phyloP scores from a whole-genome alignment of 2,888 invertebrate genomes.

The Portevinia maculata region DNA sequence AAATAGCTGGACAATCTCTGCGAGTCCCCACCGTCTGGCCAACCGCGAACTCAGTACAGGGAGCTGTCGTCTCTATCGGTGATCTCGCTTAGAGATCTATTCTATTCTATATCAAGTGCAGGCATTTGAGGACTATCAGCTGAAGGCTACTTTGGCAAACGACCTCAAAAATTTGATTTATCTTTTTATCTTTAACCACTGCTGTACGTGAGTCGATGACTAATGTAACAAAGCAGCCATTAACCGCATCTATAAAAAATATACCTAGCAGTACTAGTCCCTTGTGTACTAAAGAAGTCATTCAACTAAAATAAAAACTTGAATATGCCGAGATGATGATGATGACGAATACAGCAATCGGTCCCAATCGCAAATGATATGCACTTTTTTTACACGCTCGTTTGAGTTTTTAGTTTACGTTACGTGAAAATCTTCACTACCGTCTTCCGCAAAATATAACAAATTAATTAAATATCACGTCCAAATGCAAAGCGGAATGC shows the following conservation, averaged over 20 bases:
- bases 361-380: neutral
- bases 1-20: no score
- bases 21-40: no score
- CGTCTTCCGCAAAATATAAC: neutral
- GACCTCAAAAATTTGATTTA: neutral
- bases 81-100: no score
- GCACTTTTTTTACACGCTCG: neutral
- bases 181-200: neutral
- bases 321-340: neutral
- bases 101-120: no score
- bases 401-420: neutral
- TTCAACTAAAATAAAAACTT: neutral
- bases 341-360: neutral
- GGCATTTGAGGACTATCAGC: no score
- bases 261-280: no score
- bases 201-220: neutral
- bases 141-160: no score
- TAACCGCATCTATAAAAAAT: neutral
- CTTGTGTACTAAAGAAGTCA: neutral
- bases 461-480: neutral
- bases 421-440: neutral
- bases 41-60: no score
- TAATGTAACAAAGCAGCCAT: neutral
- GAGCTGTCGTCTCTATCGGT: no score
- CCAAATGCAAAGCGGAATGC: neutral